Percentiles rank a stretch among this genome's conserved stretches.
phyloP scores from a whole-genome alignment of 2,797 vertebrate species.

The Lindbergichthys nudifrons region DNA sequence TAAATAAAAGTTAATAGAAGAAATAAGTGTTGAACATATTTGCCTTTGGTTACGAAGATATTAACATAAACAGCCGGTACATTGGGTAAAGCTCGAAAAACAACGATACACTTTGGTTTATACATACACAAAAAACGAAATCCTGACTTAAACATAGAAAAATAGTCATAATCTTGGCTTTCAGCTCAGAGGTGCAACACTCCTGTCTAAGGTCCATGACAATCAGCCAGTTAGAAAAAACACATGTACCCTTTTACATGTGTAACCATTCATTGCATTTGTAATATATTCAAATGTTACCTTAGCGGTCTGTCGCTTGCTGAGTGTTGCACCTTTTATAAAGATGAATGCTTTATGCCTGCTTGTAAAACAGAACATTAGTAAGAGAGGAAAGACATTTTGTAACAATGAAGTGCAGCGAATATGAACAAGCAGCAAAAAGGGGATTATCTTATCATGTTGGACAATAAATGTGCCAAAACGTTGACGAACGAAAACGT shows the following conservation, averaged over 20 bases:
- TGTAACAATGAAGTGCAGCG: not conserved
- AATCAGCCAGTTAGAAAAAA: not conserved
- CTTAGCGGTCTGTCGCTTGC: slow-evolving; percentile 22
- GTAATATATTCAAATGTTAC: not conserved
- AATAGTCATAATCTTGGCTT: not conserved
- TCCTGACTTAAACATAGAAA: not conserved
- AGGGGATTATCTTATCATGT: not conserved
- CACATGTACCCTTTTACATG: not conserved
- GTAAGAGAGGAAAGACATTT: not conserved
- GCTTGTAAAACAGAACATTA: not conserved
- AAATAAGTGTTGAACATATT: slow-evolving; percentile 20
- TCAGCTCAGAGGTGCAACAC: not conserved
- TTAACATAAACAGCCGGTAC: slow-evolving; percentile 41
- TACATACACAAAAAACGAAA: slow-evolving; percentile 34
- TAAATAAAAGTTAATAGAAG: slow-evolving; percentile 27
- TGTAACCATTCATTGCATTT: not conserved
- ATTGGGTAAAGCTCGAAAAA: slow-evolving; percentile 36
- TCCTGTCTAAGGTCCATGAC: not conserved
- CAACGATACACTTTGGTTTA: slow-evolving; percentile 67
- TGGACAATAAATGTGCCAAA: not conserved
- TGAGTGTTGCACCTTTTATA: not conserved
- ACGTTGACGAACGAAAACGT: not conserved
- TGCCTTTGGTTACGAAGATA: slow-evolving; percentile 55
- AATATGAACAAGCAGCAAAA: slow-evolving; percentile 11
- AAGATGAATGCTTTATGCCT: not conserved